Base-by-base conservation (phyloP, 2,888 invertebrate genomes). In the Phymatocera aterrima region DNA sequence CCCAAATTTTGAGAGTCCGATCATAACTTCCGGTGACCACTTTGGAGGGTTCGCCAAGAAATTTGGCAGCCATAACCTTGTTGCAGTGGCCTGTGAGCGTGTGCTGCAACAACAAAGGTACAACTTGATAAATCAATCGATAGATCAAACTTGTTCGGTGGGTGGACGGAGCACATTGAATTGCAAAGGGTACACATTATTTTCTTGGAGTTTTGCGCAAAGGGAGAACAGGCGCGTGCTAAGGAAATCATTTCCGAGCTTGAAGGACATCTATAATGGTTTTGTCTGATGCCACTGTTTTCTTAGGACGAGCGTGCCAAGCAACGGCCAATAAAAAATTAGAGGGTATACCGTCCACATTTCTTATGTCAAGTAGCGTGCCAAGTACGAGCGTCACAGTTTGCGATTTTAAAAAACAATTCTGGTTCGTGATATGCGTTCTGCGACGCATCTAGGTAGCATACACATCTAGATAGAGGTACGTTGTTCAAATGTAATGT, bases 1-100 rank as follows among this genome's bases (percentile, higher is more conserved):
- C 99, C 99, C 99, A 99, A 88, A 99, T 95, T 93, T 99, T 99
- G 80, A 99, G 92, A 40, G 99, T 99, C 83, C 99, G 94, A 92
- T 99, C 99, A 92, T 98, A 97, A 91, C 99, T 98, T 82, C 99
- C 99, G 46, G 98, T 98, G 80, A 99, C 98, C 79, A 99, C 97
- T 93, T 97, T 97, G 81, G 95, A 94, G 18, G 96, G 95, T 85
- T 98, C 97, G 78, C 97, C 96, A 84, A 99, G 94, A 92, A 98
- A 98, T 92, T 97, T 97, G 46, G 99, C 99, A 24, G 98, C 97
- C 94, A 98, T 95, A 83, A 99, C 99, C 93, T 99, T 99, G 77
- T 96, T 98, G 87, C 97, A 97, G 92, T 99, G 99, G 48, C 98
- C 98, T 75, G 98, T 98, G 85, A 98, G 91, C 72, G 97, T 97